phyloP scores from a whole-genome alignment of 2,113 vertebrate genomes.

The Chloebia gouldiae region DNA sequence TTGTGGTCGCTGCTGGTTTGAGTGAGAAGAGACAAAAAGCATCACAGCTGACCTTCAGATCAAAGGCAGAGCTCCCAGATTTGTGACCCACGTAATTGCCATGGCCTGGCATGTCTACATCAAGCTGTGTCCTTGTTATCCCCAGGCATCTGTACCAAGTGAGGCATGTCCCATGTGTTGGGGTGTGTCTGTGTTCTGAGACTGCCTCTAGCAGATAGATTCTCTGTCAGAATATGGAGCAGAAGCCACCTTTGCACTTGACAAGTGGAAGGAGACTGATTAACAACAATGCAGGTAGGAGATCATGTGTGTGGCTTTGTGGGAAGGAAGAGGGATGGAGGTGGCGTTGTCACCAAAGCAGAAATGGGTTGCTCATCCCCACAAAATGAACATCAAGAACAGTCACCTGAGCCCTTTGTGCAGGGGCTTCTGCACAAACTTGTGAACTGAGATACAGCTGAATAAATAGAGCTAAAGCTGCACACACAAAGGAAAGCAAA shows the following conservation, averaged over 20 bases:
- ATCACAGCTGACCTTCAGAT: not conserved
- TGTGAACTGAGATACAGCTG: not conserved
- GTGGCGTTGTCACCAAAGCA: not conserved
- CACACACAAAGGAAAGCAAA: not conserved
- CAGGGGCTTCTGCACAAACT: not conserved
- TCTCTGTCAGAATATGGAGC: not conserved
- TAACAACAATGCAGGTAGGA: conserved; percentile 18
- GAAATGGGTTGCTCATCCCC: not conserved
- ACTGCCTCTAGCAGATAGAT: not conserved
- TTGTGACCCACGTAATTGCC: rapidly evolving
- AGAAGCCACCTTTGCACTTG: not conserved
- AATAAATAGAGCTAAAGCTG: not conserved
- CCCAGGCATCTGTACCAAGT: not conserved
- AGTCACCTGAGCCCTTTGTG: not conserved
- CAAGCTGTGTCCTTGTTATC: not conserved
- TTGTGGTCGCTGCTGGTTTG: not conserved
- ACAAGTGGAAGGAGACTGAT: not conserved
- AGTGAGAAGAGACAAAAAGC: not conserved
- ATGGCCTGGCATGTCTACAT: not conserved
- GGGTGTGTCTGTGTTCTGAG: not conserved
- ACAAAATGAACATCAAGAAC: not conserved
- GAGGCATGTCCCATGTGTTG: rapidly evolving
- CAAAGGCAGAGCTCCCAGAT: not conserved
- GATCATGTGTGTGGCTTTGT: rapidly evolving
- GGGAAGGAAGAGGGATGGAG: not conserved